Conservation (phyloP, 2,797 vertebrate genomes). For the Danionella dracula region DNA sequence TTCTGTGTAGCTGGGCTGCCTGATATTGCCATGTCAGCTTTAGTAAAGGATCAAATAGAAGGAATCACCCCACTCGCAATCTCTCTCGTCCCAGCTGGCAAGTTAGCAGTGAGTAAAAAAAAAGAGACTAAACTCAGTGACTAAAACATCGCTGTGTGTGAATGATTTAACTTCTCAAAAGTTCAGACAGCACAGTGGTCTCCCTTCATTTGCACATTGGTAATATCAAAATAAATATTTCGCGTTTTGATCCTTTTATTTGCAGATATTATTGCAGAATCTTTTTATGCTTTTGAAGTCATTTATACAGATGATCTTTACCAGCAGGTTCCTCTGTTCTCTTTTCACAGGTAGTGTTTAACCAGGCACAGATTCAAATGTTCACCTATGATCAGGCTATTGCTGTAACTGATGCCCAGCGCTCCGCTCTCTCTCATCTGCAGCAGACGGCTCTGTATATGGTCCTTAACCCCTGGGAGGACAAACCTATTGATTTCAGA, state of each 20-base stretch:
- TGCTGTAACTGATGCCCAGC: slow-evolving; percentile 63
- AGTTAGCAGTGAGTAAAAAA: slow-evolving; percentile 73
- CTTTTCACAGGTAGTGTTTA: slow-evolving; percentile 65
- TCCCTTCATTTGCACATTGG: too few species aligned
- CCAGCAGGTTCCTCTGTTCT: background rate
- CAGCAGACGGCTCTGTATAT: slow-evolving; percentile 68
- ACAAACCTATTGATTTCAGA: slow-evolving; percentile 63
- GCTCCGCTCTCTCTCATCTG: slow-evolving; percentile 48
- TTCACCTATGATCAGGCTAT: slow-evolving; percentile 74
- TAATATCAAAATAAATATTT: too few species aligned
- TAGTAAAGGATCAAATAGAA: slow-evolving; percentile 72
- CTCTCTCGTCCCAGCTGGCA: slow-evolving; percentile 58
- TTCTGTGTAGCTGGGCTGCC: slow-evolving; percentile 65
- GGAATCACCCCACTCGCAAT: slow-evolving; percentile 66
- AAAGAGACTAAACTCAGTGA: too few species aligned
- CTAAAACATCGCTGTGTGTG: too few species aligned
- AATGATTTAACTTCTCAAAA: too few species aligned
- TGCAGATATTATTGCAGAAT: too few species aligned
- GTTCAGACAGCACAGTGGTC: too few species aligned
- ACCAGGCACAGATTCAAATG: slow-evolving; percentile 62
- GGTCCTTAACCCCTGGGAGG: slow-evolving; percentile 68
- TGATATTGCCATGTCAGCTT: slow-evolving; percentile 70
- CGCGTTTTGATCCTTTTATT: too few species aligned
- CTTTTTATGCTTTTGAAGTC: background rate
- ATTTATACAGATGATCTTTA: background rate